Evolutionary conservation across 2,888 invertebrate genomes (phyloP).

Genomic region (Agelastica alni): DNA sequence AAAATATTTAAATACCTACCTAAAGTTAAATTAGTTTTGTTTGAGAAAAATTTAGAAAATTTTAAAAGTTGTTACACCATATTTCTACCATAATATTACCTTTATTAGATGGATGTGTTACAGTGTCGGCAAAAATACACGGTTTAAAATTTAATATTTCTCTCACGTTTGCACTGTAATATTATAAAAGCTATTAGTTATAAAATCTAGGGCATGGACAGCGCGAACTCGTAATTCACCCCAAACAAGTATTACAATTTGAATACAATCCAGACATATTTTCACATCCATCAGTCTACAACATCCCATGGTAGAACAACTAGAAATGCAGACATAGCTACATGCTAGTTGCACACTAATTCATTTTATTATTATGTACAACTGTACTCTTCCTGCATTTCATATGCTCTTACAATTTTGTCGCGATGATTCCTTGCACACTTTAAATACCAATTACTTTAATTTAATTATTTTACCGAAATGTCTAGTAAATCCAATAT

Average conservation of each 20-base stretch:
- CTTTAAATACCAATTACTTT: neutral
- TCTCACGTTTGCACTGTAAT: neutral
- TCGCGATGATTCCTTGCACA: neutral
- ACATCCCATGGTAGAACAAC: conserved; percentile 21
- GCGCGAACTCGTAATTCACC: conserved; percentile 2
- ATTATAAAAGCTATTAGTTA: conserved; percentile 6
- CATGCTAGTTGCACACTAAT: conserved; percentile 26
- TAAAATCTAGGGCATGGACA: conserved; percentile 2
- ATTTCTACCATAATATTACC: no score
- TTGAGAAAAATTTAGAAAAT: no score
- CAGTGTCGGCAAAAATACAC: no score
- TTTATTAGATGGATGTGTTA: no score
- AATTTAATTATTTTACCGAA: no score
- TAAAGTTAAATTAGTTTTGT: no score
- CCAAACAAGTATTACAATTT: conserved; percentile 17
- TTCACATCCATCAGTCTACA: conserved; percentile 33
- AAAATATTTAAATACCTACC: no score
- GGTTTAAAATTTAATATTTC: neutral
- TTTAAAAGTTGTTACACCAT: no score
- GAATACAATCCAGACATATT: conserved; percentile 24
- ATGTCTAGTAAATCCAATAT: no score
- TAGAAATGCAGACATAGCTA: conserved; percentile 22
- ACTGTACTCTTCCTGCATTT: conserved; percentile 15
- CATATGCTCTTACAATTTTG: conserved; percentile 16
- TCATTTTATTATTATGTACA: conserved; percentile 30